Evolutionary conservation across 1,140 invertebrate genomes (phyloP), one percentile per base, ranked within the genome.

Genomic region (Magallana gigas): DNA sequence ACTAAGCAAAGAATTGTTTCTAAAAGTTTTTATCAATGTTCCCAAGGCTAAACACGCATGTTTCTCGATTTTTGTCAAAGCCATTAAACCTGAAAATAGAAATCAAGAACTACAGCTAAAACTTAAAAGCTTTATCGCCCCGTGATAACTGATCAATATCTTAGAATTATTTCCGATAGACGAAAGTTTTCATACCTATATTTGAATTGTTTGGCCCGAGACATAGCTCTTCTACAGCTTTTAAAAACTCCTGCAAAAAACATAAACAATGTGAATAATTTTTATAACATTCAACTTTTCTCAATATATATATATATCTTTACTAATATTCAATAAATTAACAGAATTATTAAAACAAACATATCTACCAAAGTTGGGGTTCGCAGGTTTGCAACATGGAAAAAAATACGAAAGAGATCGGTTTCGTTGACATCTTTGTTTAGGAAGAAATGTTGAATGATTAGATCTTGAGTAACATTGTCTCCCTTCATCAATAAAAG

Each of bases 391-490:
- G 57, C n/a, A 12, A 57, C 5, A 57, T 83, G 81, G 81, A 83
- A 83, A 58, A 83, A 58, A 18, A 83, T 58, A 11, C 81, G 14
- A 57, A 6, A 58, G 8, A 83, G 36, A 56, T n/a, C 56, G n/a
- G 81, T 83, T 58, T 83, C 48, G 18, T 57, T 83, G 81, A 57
- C 81, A 58, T 57, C 57, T 57, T 83, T 23, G n/a, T 83, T 83
- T 83, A n/a, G 56, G 1, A 83, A 58, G 48, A 83, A 83, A 57
- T 83, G 48, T 57, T 29, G 81, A 18, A 57, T 83, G 11, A 83
- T 83, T 5, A 83, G 57, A 1, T 57, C 48, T 58, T 83, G 48
- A 57, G 57, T 83, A 8, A 23, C 5, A 18, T 57, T 57, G 5
- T 57, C 8, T 83, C 57, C 81, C 1, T 83, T 56, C 36, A 57